Percentiles rank a stretch among this genome's conserved stretches.
Conservation (phyloP, 2,113 vertebrate genomes). For the Setophaga petechia region DNA sequence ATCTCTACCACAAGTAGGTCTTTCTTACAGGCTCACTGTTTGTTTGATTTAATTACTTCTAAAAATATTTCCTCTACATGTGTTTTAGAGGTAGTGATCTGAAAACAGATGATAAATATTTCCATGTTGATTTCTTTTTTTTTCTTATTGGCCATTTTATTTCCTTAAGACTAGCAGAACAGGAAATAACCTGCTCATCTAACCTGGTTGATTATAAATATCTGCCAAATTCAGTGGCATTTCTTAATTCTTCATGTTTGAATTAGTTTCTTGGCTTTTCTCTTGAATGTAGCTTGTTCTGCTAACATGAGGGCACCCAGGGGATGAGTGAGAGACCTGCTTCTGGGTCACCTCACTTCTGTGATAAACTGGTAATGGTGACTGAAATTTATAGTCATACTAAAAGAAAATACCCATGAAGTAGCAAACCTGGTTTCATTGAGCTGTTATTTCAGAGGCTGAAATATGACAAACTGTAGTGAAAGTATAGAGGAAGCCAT, state of each 20-base stretch:
- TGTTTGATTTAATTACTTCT: background rate
- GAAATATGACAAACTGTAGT: constrained; percentile 24
- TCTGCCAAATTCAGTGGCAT: constrained; percentile 39
- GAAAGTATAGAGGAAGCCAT: background rate
- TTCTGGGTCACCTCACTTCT: constrained; percentile 44
- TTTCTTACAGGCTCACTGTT: background rate
- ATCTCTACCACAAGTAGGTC: background rate
- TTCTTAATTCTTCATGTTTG: constrained; percentile 65
- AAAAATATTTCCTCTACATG: background rate
- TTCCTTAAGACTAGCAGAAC: constrained; percentile 33
- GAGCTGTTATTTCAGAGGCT: background rate
- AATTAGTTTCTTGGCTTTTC: constrained; percentile 69
- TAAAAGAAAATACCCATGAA: constrained; percentile 49
- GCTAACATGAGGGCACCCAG: background rate
- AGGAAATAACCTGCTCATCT: background rate
- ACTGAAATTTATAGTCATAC: constrained; percentile 43
- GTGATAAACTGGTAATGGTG: constrained; percentile 47
- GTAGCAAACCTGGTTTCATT: constrained; percentile 24
- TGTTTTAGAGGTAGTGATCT: background rate
- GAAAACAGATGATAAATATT: background rate
- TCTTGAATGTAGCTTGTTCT: constrained; percentile 35
- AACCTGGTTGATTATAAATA: constrained; percentile 66
- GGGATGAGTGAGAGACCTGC: constrained; percentile 20
- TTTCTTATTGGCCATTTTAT: background rate
- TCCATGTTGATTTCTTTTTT: background rate